phyloP scores from a whole-genome alignment of 2,113 vertebrate genomes.

The Girardinichthys multiradiatus region DNA sequence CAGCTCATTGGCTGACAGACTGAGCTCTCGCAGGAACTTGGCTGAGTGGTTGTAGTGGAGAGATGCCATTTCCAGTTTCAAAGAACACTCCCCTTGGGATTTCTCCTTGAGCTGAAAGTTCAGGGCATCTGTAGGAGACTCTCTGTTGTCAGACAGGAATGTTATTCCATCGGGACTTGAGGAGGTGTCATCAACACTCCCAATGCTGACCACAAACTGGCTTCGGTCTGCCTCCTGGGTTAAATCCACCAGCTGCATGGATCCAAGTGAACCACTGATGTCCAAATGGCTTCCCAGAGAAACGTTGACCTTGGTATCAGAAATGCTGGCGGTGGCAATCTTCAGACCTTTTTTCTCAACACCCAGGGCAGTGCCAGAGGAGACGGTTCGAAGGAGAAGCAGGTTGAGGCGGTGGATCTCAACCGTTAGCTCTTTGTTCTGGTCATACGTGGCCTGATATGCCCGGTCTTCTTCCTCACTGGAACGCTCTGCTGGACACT shows the following conservation, averaged over 20 bases:
- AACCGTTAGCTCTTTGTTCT: conserved; percentile 92
- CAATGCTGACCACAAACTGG: conserved; percentile 96
- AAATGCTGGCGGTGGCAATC: conserved; percentile 96
- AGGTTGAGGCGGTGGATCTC: conserved; percentile 96
- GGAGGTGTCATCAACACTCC: conserved; percentile 77
- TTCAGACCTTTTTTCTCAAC: conserved; percentile 91
- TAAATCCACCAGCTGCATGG: conserved; percentile 91
- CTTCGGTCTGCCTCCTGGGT: conserved; percentile 88
- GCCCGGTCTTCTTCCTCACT: conserved; percentile 77
- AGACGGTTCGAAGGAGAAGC: conserved; percentile 90
- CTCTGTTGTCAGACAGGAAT: conserved; percentile 72
- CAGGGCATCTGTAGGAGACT: conserved; percentile 85
- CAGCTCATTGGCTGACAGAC: conserved; percentile 93
- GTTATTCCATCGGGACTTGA: conserved; percentile 63
- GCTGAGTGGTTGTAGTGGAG: conserved; percentile 97
- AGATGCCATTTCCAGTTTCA: conserved; percentile 93
- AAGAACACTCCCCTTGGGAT: conserved; percentile 89
- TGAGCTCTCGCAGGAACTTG: conserved; percentile 92
- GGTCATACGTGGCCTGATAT: conserved; percentile 89
- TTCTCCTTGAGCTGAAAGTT: conserved; percentile 88
- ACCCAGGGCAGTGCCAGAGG: conserved; percentile 76
- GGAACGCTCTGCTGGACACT: conserved; percentile 75
- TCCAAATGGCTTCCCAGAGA: conserved; percentile 90
- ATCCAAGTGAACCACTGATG: conserved; percentile 92
- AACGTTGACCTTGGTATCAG: conserved; percentile 92